Base-by-base conservation (phyloP, 2,888 invertebrate genomes). In the Odontocolon sp. region DNA sequence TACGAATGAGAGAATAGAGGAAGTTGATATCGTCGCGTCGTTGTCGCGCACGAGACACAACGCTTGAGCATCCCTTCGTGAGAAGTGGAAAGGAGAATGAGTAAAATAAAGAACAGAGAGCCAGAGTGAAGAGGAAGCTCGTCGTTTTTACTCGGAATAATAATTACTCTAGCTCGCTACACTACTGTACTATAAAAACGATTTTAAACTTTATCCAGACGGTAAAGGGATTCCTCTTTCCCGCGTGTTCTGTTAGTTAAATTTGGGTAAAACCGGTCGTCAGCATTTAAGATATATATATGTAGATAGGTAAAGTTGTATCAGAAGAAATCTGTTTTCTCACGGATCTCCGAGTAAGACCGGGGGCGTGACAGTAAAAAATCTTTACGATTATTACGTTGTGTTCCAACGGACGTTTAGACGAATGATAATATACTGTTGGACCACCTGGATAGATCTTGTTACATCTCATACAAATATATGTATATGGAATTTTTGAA, bases 81-180 rank as follows among this genome's bases (percentile, higher is more conserved):
- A 73, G 59, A 73, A 73, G 47, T 38, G 45, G 61, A 59, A 56
- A 21, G 18, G 47, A 59, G 40, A 52, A 52, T 23, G 26, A 66
- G 23, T 56, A 21, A 33, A 33, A 56, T 38, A 47, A 38, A 28
- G 28, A 56, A 8, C 18, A 47, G 2, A 2, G 16, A 4, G 5
- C 9, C 36, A n/a, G 11, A 5, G 8, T 9, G 31, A 64, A 56
- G 26, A 69, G 69, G 69, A 74, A 68, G 73, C 45, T 38, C 26
- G 21, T 33, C 1, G 69, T 64, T 75, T 75, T 57, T 59, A 64
- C 75, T 57, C 21, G 75, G 75, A 75, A 75, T 75, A 69, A 75
- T 69, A 69, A 75, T 75, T 50, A 69, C 38, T 9, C 33, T 2
- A 23, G 31, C 28, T 14, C 50, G 33, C 54, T 31, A 18, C 50